phyloP scores from a whole-genome alignment of 2,888 invertebrate species.

The Drosophila eohydei region DNA sequence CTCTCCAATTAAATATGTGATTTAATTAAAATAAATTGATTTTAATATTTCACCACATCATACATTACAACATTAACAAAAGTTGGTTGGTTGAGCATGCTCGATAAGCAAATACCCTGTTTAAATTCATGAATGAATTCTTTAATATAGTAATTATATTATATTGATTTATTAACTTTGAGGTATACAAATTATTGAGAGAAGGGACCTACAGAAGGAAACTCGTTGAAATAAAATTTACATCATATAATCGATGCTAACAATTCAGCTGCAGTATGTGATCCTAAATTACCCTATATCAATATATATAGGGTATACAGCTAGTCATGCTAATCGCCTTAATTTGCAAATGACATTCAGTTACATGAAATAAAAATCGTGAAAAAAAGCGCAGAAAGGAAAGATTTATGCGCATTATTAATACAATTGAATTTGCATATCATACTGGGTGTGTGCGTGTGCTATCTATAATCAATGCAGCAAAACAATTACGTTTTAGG shows the following conservation, averaged over 20 bases:
- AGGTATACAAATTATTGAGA: no score
- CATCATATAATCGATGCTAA: background rate
- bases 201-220: background rate
- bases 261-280: background rate
- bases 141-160: no score
- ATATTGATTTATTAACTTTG: no score
- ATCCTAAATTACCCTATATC: background rate
- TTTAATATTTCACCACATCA: slow-evolving; percentile 14
- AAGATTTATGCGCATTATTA: slow-evolving; percentile 58
- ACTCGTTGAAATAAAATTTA: no score
- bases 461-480: slow-evolving; percentile 64
- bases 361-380: slow-evolving; percentile 7
- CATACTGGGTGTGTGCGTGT: slow-evolving; percentile 24
- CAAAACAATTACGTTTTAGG: slow-evolving; percentile 62
- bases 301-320: background rate
- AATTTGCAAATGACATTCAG: slow-evolving; percentile 34
- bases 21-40: slow-evolving; percentile 57
- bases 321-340: slow-evolving; percentile 51
- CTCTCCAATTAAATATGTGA: slow-evolving; percentile 39
- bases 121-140: no score
- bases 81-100: no score
- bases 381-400: slow-evolving; percentile 5
- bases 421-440: slow-evolving; percentile 70
- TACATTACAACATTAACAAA: slow-evolving; percentile 2
- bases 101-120: background rate